A percentile compares a stretch with the other conserved stretches of the same genome.
These are phyloP conservation scores for Melinaea menophilus DNA, from an alignment of 2,888 invertebrate species.

Conservation along the genomic window DNA sequence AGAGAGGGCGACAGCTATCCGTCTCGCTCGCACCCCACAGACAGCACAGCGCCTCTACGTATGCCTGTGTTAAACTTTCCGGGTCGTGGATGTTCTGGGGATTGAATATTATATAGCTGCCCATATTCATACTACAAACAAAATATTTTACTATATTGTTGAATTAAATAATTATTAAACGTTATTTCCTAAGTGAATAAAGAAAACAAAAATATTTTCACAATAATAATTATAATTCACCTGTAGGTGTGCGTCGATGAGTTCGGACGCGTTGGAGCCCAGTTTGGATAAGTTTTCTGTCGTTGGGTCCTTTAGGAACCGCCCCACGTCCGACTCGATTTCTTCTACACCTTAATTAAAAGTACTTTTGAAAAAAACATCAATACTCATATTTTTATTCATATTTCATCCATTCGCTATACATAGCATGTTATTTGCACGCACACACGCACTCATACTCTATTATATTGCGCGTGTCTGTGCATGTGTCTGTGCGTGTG, in stretches of 20 bases:
- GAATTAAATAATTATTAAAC: not conserved
- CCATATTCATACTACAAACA: not conserved
- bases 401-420: no score
- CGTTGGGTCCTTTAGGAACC: constrained; percentile 56
- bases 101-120: not conserved
- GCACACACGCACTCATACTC: not conserved
- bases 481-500: not conserved
- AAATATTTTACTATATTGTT: not conserved
- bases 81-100: constrained; percentile 54
- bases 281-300: constrained; percentile 47
- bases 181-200: no score
- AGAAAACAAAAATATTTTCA: no score
- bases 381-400: no score
- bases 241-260: constrained; percentile 62
- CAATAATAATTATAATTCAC: constrained; percentile 34
- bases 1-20: constrained; percentile 59
- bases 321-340: constrained; percentile 49
- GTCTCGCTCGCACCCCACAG: constrained; percentile 44
- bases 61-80: constrained; percentile 51
- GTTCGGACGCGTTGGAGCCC: constrained; percentile 48
- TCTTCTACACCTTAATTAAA: constrained; percentile 49
- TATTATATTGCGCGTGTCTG: not conserved
- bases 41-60: constrained; percentile 74
- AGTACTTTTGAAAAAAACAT: no score
- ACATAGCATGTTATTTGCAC: not conserved